Base-by-base conservation (phyloP, 2,113 vertebrate genomes). In the Nibea albiflora region DNA sequence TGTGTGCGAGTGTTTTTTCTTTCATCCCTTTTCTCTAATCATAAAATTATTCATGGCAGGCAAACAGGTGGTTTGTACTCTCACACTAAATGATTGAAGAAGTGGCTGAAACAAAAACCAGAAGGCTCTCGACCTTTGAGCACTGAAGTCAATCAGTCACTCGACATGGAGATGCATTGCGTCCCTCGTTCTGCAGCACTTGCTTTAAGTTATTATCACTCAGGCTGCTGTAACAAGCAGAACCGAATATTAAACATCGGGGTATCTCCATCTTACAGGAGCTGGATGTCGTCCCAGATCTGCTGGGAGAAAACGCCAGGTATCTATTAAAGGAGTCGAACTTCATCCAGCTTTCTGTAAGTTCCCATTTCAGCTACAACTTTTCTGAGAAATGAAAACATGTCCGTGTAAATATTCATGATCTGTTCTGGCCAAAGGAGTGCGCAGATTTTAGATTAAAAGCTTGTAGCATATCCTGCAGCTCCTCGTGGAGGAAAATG, bases 311-410 rank as follows among this genome's bases (percentile, higher is more conserved):
- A 65, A 84, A 88, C 22, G 14, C 49, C 79, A 70, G 72, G 26
- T 84, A 67, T 80, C 86, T 92, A 53, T 60, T 85, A 35, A 86
- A 90, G 71, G 86, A 79, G 39, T 91, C 76, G 80, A 96, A 95
- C 92, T 93, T 95, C 77, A 93, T 96, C 87, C 92, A 91, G 62
- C 16, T 96, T 83, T 93, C 93, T 83, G 95, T 96, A 83, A 85
- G 93, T 91, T 80, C 19, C 61, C 22, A 26, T 74, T 85, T 74
- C 17, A 67, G 31, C 16, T 19, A 57, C 46, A 22, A 26, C 65
- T 52, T 65, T 28, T 47, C 24, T 67, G 14, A 63, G 16, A 72
- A 54, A 66, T 73, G 22, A 54, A 78, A 66, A 61, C 39, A 56
- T 61, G 20, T 63, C 16, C 8, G 1, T 50, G 26, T 53, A 74